phyloP scores from a whole-genome alignment of 2,888 invertebrate genomes.

The Eilema sororculum region DNA sequence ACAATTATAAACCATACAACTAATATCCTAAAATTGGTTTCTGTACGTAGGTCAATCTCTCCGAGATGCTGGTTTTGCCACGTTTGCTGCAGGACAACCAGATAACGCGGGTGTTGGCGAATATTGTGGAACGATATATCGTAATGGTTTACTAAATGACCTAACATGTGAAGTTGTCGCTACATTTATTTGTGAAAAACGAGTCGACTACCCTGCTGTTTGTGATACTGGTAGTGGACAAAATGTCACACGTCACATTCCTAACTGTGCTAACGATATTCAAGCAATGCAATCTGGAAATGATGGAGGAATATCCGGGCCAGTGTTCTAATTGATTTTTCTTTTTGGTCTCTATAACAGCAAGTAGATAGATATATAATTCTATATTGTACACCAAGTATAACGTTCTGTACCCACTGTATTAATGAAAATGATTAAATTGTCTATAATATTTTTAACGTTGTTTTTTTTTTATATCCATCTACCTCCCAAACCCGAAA shows the following conservation, averaged over 20 bases:
- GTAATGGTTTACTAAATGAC: constrained; percentile 12
- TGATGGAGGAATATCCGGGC: not conserved
- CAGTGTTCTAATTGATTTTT: not conserved
- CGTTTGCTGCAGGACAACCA: constrained; percentile 56
- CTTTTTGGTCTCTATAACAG: not conserved
- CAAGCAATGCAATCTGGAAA: not conserved
- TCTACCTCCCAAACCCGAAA: too few species aligned
- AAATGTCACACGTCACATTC: not conserved
- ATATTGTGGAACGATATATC: constrained; percentile 17
- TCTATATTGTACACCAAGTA: too few species aligned
- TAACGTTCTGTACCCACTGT: too few species aligned
- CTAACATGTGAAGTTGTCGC: not conserved
- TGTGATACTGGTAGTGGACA: constrained; percentile 2
- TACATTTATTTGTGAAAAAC: constrained; percentile 24
- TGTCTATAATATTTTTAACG: too few species aligned
- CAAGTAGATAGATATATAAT: too few species aligned
- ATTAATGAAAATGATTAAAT: too few species aligned
- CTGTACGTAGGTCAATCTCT: constrained; percentile 55
- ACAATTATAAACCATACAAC: too few species aligned
- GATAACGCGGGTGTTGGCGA: constrained; percentile 44
- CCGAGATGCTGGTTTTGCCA: constrained; percentile 56
- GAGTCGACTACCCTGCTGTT: constrained; percentile 14
- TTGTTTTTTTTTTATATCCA: too few species aligned
- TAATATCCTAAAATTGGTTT: not conserved
- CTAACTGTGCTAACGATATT: not conserved